phyloP scores from a whole-genome alignment of 2,797 vertebrate species.

The Selene dorsalis region DNA sequence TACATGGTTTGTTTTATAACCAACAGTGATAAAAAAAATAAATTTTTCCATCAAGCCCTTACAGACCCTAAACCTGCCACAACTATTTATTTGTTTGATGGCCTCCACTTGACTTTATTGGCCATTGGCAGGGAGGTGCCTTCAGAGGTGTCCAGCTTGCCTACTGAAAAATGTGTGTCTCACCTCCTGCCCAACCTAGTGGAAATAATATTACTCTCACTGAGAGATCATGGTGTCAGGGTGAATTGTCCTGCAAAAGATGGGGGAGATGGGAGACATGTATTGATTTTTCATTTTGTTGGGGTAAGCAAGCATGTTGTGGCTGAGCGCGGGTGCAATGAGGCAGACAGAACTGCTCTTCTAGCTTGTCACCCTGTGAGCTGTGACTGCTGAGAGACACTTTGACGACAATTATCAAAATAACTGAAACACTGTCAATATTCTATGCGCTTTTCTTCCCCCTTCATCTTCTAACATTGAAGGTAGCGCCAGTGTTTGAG shows the following conservation, averaged over 20 bases:
- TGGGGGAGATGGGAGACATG: conserved; percentile 75
- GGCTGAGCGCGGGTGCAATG: conserved; percentile 78
- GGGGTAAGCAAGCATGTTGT: conserved; percentile 84
- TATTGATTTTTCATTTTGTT: conserved; percentile 86
- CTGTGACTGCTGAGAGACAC: conserved; percentile 61
- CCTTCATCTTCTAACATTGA: too few relatives aligned
- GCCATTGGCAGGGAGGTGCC: conserved; percentile 73
- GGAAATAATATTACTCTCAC: conserved; percentile 83
- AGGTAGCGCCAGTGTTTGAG: not conserved
- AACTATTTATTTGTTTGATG: conserved; percentile 64
- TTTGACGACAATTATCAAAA: conserved; percentile 57
- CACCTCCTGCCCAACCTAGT: conserved; percentile 81
- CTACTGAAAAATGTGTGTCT: conserved; percentile 78
- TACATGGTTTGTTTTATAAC: not conserved
- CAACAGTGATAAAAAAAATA: conserved; percentile 14
- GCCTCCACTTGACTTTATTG: conserved; percentile 80
- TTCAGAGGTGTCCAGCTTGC: conserved; percentile 62
- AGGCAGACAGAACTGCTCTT: conserved; percentile 71
- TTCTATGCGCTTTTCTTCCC: not conserved
- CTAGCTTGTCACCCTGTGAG: conserved; percentile 73
- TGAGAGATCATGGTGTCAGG: conserved; percentile 82
- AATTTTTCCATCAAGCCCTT: conserved; percentile 39
- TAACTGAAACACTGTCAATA: conserved; percentile 40
- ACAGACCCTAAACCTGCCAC: conserved; percentile 62
- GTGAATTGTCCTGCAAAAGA: conserved; percentile 84